Percentiles rank a stretch among this genome's conserved stretches.
phyloP scores from a whole-genome alignment of 2,888 invertebrate genomes.

The Drosophila neutralis region DNA sequence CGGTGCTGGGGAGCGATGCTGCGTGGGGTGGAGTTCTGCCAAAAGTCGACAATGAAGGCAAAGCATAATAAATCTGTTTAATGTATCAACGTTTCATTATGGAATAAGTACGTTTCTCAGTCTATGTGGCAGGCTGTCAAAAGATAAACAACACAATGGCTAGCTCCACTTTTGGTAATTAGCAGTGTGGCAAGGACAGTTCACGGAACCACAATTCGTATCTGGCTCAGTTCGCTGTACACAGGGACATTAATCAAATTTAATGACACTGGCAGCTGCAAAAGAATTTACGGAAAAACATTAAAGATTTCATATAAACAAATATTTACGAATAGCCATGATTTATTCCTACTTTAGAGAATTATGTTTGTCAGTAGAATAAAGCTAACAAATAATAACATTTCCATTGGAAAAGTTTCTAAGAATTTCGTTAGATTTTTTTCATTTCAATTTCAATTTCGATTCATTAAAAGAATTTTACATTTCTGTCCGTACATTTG shows the following conservation, averaged over 20 bases:
- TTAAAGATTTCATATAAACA: background rate
- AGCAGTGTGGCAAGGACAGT: conserved; percentile 25
- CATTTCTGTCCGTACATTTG: background rate
- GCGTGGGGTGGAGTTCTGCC: background rate
- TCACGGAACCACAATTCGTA: background rate
- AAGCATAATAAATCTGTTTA: conserved; percentile 76
- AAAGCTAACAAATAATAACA: background rate
- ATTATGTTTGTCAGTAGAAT: too few relatives aligned
- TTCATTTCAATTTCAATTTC: background rate
- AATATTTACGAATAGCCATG: background rate
- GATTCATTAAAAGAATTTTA: background rate
- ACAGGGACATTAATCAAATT: conserved; percentile 20
- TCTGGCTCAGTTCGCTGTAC: background rate
- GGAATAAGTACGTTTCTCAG: conserved; percentile 29
- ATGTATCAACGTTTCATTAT: conserved; percentile 72
- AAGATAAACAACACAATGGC: conserved; percentile 48
- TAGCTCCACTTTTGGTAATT: conserved; percentile 57
- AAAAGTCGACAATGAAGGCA: conserved; percentile 29
- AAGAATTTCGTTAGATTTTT: background rate
- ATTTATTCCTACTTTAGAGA: background rate
- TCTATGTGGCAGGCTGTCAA: conserved; percentile 43
- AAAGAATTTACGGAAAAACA: conserved; percentile 2
- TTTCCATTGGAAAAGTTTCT: background rate
- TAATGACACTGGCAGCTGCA: conserved; percentile 26
- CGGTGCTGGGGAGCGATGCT: background rate